Evolutionary conservation across 1,140 invertebrate genomes (phyloP).

Genomic region (Oncopodura yosiiana): DNA sequence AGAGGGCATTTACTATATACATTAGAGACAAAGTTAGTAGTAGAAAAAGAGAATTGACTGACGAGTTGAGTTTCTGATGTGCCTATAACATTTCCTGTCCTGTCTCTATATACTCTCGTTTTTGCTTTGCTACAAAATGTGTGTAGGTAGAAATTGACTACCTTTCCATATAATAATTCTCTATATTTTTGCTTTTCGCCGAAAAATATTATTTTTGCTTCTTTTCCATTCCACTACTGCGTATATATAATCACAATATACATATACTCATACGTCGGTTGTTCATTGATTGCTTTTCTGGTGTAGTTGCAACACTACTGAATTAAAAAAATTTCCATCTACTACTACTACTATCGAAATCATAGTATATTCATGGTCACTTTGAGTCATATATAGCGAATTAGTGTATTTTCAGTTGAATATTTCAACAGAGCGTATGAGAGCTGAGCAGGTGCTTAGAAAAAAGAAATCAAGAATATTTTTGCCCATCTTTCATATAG

Average conservation of each 20-base stretch:
- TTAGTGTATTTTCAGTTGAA: not conserved
- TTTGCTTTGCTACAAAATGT: too few species aligned
- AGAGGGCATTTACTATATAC: slow-evolving; percentile 13
- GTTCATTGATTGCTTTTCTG: slow-evolving; percentile 8
- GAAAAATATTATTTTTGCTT: too few species aligned
- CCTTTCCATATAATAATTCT: too few species aligned
- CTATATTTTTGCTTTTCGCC: too few species aligned
- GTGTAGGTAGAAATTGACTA: too few species aligned
- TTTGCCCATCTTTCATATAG: not conserved
- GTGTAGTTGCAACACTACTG: not conserved
- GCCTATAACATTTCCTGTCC: slow-evolving; percentile 8
- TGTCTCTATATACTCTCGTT: slow-evolving; percentile 10
- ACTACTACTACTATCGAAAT: not conserved
- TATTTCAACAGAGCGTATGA: slow-evolving; percentile 16
- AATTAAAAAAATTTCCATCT: too few species aligned
- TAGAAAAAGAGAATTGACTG: not conserved
- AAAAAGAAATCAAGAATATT: not conserved
- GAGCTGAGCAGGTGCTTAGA: slow-evolving; percentile 8
- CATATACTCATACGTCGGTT: too few species aligned
- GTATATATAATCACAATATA: too few species aligned
- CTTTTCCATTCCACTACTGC: too few species aligned
- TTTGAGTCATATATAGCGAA: too few species aligned
- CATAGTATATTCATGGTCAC: too few species aligned
- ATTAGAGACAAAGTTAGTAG: too few species aligned
- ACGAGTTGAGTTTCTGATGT: not conserved